Percentiles rank a stretch among this genome's conserved stretches.
Evolutionary conservation across 2,797 vertebrate genomes (phyloP).

Genomic region (Poecilia picta): DNA sequence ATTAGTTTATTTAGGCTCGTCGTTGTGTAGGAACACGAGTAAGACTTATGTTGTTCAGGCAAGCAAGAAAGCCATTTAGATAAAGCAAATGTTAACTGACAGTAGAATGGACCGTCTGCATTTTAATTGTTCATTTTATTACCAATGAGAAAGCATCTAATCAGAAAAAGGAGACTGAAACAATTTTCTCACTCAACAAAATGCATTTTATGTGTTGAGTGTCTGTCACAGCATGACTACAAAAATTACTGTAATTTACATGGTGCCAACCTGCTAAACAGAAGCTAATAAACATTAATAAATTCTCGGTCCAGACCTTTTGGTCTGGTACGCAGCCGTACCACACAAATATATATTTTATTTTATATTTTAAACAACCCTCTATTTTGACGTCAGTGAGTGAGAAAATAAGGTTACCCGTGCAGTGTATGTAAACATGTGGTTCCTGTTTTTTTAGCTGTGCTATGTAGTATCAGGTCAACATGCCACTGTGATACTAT

Average conservation of each 20-base stretch:
- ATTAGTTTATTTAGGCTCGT: slow-evolving; percentile 24
- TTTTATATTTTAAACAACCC: background rate
- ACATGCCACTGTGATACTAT: background rate
- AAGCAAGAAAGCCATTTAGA: slow-evolving; percentile 24
- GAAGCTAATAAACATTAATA: background rate
- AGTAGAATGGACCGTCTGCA: slow-evolving; percentile 12
- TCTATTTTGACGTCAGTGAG: background rate
- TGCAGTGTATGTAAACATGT: background rate
- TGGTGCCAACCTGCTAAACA: background rate
- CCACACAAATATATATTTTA: background rate
- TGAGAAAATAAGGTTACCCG: background rate
- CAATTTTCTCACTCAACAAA: background rate
- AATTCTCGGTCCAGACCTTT: background rate
- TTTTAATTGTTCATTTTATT: slow-evolving; percentile 30
- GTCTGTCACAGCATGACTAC: background rate
- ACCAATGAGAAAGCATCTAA: slow-evolving; percentile 17
- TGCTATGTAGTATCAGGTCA: background rate
- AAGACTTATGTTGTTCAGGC: slow-evolving; percentile 1
- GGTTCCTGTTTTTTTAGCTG: background rate
- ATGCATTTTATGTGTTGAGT: background rate
- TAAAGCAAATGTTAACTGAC: slow-evolving; percentile 37
- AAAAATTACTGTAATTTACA: background rate
- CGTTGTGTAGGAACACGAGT: background rate
- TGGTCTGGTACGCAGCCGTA: background rate
- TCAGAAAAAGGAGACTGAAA: background rate